Evolutionary conservation across 2,888 invertebrate species (phyloP), one percentile per base, ranked within the genome.

Genomic region (Drosophila anomalipes): DNA sequence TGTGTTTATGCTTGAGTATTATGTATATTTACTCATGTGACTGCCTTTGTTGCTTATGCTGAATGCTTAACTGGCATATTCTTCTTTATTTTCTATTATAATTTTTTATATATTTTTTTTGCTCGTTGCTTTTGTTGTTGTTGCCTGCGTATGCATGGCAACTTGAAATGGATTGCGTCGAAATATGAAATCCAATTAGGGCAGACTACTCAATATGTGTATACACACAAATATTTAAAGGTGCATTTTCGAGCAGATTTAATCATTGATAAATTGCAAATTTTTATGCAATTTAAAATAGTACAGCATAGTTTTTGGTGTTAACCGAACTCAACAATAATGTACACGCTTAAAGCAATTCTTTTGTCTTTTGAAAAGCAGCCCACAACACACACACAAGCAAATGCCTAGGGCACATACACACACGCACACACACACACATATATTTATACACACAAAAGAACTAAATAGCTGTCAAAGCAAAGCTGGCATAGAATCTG

Each of bases 101-200:
- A 30, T 60, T 22, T 22, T 22, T 22, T 22, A n/a, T n/a, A n/a
- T n/a, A n/a, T n/a, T n/a, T 22, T 22, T 22, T 22, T 22, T 22
- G 22, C 22, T 22, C 22, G 22, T 22, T 22, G 22, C 22, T 22
- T 22, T 61, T 58, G n/a, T 22, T 67, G 58, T 60, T 64, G 52
- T 14, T 58, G 61, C 26, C 9, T 7, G 44, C 82, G 87, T 85
- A 88, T 72, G 57, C 86, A 86, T 86, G 81, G 86, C 87, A 86
- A 86, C 86, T 89, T 44, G 41, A 63, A 53, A 63, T 47, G 51
- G 56, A 70, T 57, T 69, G 56, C 32, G 63, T 32, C 70, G 44
- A 72, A 70, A 73, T 70, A 67, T 61, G 30, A 78, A 86, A 86
- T 82, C 87, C 85, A 86, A 86, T 89, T 86, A 89, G 68, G 52